Percentiles rank a stretch among this genome's conserved stretches.
Evolutionary conservation across 2,113 vertebrate genomes (phyloP).

Genomic region (Triplophysa tibetana): DNA sequence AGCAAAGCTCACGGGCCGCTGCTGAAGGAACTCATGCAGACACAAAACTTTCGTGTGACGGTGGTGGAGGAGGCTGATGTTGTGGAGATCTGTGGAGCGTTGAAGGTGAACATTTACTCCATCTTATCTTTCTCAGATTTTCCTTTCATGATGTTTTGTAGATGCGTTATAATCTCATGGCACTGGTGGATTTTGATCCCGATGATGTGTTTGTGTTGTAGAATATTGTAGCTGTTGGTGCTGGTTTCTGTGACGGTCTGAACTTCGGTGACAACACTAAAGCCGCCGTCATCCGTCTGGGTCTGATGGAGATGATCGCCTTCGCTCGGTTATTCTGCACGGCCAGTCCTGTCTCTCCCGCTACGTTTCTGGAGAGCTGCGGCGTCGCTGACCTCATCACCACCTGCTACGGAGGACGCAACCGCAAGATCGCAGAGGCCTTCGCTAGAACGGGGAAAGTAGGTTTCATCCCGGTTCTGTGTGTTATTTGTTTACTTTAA

Average conservation of each 20-base stretch:
- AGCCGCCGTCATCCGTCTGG: conserved; percentile 93
- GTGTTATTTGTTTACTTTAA: neutral
- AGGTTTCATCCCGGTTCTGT: neutral
- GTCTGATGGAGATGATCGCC: conserved; percentile 95
- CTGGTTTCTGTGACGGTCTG: conserved; percentile 95
- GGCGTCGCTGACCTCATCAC: conserved; percentile 95
- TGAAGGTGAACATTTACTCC: conserved; percentile 79
- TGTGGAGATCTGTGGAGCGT: conserved; percentile 95
- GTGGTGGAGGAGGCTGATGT: conserved; percentile 93
- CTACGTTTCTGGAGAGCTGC: conserved; percentile 96
- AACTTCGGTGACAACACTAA: conserved; percentile 96
- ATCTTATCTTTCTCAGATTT: neutral
- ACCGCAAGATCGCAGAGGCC: conserved; percentile 91
- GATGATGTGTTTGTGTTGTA: conserved; percentile 56
- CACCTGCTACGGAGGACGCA: conserved; percentile 92
- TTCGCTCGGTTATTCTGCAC: conserved; percentile 90
- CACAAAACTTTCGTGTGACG: conserved; percentile 87
- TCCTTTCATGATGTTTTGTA: too few species aligned
- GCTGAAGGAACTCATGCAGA: conserved; percentile 94
- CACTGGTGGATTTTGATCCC: too few species aligned
- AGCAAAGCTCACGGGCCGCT: conserved; percentile 74
- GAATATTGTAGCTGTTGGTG: conserved; percentile 93
- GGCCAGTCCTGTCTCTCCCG: conserved; percentile 73
- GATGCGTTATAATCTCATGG: too few species aligned
- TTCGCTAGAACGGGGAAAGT: conserved; percentile 93